Evolutionary conservation across 2,888 invertebrate genomes (phyloP).

Genomic region (Sinotaia quadrata): DNA sequence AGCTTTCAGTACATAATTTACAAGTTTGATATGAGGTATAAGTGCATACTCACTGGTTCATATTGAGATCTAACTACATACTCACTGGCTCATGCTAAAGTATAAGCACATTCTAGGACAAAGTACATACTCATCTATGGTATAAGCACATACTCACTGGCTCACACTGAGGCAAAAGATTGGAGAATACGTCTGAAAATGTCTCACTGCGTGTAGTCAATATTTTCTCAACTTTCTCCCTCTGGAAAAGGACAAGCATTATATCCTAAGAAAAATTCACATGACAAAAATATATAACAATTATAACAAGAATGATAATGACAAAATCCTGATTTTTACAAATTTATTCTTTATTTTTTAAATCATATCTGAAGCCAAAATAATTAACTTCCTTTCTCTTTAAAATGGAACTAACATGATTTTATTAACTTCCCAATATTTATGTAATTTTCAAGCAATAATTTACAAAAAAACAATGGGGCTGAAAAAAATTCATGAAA

Average conservation of each 20-base stretch:
- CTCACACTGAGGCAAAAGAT: slow-evolving; percentile 1
- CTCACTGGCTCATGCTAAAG: neutral
- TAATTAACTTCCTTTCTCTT: neutral
- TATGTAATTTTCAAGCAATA: too few species aligned
- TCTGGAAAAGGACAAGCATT: slow-evolving; percentile 41
- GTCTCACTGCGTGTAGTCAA: slow-evolving; percentile 26
- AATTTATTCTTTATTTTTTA: too few species aligned
- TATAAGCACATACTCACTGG: slow-evolving; percentile 19
- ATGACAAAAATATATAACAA: too few species aligned
- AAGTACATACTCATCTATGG: neutral
- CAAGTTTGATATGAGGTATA: too few species aligned
- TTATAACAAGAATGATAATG: too few species aligned
- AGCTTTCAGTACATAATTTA: too few species aligned
- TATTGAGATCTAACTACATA: neutral
- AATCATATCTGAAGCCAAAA: neutral
- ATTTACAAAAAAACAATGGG: too few species aligned
- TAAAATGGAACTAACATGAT: neutral
- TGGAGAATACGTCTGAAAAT: neutral
- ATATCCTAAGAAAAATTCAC: too few species aligned
- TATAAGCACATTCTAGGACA: neutral
- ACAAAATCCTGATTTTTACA: too few species aligned
- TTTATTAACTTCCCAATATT: too few species aligned
- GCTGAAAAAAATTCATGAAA: too few species aligned
- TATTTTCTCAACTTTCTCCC: slow-evolving; percentile 41
- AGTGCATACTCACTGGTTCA: neutral